A percentile compares a stretch with the other conserved stretches of the same genome.
phyloP scores from a whole-genome alignment of 2,797 vertebrate genomes.

The Sternarchorhynchus goeldii region DNA sequence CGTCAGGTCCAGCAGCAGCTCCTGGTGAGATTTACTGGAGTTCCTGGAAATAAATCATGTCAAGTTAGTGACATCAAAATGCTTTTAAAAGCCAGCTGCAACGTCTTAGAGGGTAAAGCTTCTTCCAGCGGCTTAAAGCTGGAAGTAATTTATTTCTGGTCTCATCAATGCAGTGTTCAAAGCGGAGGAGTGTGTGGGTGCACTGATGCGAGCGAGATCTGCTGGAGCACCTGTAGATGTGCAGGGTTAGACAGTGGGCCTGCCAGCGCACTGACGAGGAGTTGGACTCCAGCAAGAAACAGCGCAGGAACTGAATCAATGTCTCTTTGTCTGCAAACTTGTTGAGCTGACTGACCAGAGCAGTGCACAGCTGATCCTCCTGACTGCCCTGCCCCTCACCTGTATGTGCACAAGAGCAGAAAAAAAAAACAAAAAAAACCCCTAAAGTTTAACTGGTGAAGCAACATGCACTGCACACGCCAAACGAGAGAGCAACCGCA shows the following conservation, averaged over 20 bases:
- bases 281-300: slow-evolving; percentile 97
- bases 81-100: background rate
- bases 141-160: background rate
- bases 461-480: background rate
- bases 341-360: slow-evolving; percentile 96
- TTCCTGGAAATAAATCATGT: slow-evolving; percentile 75
- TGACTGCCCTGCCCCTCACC: slow-evolving; percentile 89
- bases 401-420: slow-evolving; percentile 54
- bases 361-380: slow-evolving; percentile 95
- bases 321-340: slow-evolving; percentile 99
- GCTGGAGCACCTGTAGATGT: slow-evolving; percentile 92
- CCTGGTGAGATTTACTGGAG: slow-evolving; percentile 95
- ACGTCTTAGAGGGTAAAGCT: too few species aligned
- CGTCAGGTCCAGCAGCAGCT: slow-evolving; percentile 92
- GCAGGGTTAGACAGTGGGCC: slow-evolving; percentile 93
- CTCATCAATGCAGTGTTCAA: background rate
- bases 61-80: background rate
- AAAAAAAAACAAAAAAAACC: background rate
- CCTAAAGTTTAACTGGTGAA: background rate
- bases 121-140: too few species aligned
- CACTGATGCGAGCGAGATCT: background rate
- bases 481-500: too few species aligned
- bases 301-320: slow-evolving; percentile 94
- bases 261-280: slow-evolving; percentile 97
- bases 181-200: background rate